phyloP scores from a whole-genome alignment of 2,113 vertebrate genomes.

The Solea senegalensis region DNA sequence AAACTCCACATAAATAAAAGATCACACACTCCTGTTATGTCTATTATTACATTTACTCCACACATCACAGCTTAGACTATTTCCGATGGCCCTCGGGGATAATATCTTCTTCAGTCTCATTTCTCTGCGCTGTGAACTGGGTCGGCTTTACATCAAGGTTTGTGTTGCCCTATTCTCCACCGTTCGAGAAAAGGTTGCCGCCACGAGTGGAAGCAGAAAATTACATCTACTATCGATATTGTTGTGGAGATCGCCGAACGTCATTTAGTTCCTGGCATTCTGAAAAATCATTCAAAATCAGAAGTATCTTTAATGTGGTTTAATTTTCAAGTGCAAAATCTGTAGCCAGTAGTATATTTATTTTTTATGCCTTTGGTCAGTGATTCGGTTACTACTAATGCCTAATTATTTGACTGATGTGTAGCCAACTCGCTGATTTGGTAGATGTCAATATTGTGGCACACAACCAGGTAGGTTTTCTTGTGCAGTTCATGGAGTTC shows the following conservation, averaged over 20 bases:
- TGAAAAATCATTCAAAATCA: not conserved
- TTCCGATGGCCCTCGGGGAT: slow-evolving; percentile 3
- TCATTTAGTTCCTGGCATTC: slow-evolving; percentile 7
- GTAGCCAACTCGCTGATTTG: too few relatives aligned
- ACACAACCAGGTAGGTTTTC: too few relatives aligned
- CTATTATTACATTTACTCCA: slow-evolving; percentile 11
- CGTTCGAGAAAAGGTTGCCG: slow-evolving; percentile 15
- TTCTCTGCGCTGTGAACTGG: not conserved
- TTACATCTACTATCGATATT: slow-evolving; percentile 11
- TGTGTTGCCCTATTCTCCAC: not conserved
- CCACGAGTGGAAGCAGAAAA: slow-evolving; percentile 17
- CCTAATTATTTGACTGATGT: not conserved
- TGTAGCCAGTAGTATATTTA: not conserved
- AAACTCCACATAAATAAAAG: not conserved
- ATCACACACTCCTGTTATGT: not conserved
- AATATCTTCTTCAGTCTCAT: slow-evolving; percentile 1
- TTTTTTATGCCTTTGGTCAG: not conserved
- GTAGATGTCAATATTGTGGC: too few relatives aligned
- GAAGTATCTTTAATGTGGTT: slow-evolving; percentile 12
- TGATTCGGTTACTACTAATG: not conserved
- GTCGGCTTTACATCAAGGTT: slow-evolving; percentile 8
- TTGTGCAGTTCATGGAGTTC: too few relatives aligned
- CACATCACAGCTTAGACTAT: not conserved
- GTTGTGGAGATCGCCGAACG: slow-evolving; percentile 9
- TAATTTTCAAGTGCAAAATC: not conserved